A percentile compares a stretch with the other conserved stretches of the same genome.
These are phyloP conservation scores for Sphaerodactylus townsendi DNA, from an alignment of 2,113 vertebrate genomes.

Conservation along the genomic window DNA sequence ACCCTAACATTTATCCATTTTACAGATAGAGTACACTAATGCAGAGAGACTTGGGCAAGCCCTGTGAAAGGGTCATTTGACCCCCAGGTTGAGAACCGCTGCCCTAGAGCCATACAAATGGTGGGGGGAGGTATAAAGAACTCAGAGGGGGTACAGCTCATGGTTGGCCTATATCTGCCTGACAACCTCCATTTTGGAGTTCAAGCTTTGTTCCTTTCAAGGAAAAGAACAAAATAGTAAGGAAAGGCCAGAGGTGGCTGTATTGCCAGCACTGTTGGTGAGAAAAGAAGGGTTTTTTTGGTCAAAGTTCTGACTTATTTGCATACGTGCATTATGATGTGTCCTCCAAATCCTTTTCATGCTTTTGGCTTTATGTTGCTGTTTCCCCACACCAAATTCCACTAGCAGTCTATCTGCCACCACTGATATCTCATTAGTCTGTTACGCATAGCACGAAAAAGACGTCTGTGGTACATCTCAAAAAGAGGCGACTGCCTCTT, in stretches of 20 bases:
- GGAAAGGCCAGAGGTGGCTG: not conserved
- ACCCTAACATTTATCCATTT: too few relatives aligned
- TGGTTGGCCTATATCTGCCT: not conserved
- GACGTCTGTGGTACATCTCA: too few relatives aligned
- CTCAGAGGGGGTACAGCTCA: not conserved
- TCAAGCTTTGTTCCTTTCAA: not conserved
- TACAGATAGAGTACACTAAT: too few relatives aligned
- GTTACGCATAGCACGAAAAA: too few relatives aligned
- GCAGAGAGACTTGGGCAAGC: too few relatives aligned
- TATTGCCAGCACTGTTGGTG: not conserved
- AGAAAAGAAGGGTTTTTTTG: not conserved
- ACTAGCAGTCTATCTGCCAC: not conserved
- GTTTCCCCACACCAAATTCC: not conserved
- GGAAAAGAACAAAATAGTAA: too few relatives aligned
- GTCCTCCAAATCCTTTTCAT: not conserved
- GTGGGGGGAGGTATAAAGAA: too few relatives aligned
- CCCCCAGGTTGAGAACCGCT: too few relatives aligned
- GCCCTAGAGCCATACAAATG: not conserved
- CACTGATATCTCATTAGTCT: slow-evolving; percentile 33
- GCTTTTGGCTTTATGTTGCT: not conserved
- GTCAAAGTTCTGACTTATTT: not conserved
- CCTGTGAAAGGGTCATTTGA: too few relatives aligned
- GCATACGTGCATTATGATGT: not conserved
- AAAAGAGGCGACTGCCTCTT: too few relatives aligned
- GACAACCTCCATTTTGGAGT: slow-evolving; percentile 2